phyloP scores from a whole-genome alignment of 2,797 vertebrate species.

The Antennarius maculatus region DNA sequence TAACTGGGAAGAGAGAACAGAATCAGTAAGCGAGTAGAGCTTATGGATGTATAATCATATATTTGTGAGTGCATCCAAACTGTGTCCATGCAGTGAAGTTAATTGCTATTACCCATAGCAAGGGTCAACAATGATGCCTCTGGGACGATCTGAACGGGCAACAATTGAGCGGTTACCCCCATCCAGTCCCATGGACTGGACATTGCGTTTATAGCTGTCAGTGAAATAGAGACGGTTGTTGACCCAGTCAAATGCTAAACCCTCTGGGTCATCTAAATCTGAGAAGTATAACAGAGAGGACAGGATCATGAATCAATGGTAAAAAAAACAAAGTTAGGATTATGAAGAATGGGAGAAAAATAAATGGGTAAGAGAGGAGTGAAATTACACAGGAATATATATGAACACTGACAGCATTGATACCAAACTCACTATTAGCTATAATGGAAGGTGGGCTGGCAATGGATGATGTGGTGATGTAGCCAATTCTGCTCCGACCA shows the following conservation, averaged over 20 bases:
- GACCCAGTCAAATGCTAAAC: slow-evolving; percentile 94
- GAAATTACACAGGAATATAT: neutral
- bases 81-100: neutral
- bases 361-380: neutral
- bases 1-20: slow-evolving; percentile 78
- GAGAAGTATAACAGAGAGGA: slow-evolving; percentile 15
- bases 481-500: slow-evolving; percentile 86
- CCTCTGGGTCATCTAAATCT: slow-evolving; percentile 88
- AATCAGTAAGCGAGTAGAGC: neutral
- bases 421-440: slow-evolving; percentile 80
- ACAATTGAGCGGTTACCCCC: slow-evolving; percentile 86
- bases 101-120: slow-evolving; percentile 87
- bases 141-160: slow-evolving; percentile 83
- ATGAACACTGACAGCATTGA: neutral
- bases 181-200: slow-evolving; percentile 87
- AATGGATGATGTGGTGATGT: slow-evolving; percentile 78
- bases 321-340: neutral
- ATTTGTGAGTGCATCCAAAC: neutral
- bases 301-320: slow-evolving; percentile 1
- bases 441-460: slow-evolving; percentile 78
- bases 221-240: slow-evolving; percentile 92
- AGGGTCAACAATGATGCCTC: slow-evolving; percentile 89
- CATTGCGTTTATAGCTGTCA: slow-evolving; percentile 84
- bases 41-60: neutral
- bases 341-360: neutral